Evolutionary conservation across 2,113 vertebrate species (phyloP).

Genomic region (Dasyprocta punctata): DNA sequence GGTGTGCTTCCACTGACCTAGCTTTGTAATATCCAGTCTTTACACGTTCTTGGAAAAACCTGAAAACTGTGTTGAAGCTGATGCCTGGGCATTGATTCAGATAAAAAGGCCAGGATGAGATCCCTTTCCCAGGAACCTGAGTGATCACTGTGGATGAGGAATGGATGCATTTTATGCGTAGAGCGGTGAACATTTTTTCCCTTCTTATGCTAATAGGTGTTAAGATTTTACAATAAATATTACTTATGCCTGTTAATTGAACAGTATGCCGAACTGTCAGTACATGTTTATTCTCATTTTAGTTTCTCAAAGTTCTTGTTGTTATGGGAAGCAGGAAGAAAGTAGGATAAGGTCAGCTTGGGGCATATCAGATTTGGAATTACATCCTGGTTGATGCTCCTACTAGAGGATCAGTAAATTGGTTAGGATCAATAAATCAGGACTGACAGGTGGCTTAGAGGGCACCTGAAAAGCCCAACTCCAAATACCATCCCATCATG

Average conservation of each 20-base stretch:
- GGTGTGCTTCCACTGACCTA: not conserved
- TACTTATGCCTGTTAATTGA: conserved; percentile 70
- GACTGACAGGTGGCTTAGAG: not conserved
- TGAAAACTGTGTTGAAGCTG: not conserved
- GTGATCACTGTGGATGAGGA: not conserved
- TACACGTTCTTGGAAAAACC: not conserved
- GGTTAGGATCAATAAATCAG: not conserved
- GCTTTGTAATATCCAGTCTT: not conserved
- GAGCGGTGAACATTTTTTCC: not conserved
- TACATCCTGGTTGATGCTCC: not conserved
- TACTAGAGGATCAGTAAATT: not conserved
- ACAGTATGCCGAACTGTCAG: conserved; percentile 63
- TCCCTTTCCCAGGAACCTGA: not conserved
- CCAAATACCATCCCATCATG: not conserved
- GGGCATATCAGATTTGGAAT: not conserved
- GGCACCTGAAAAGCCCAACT: not conserved
- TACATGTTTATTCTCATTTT: conserved; percentile 73
- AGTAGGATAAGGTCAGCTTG: not conserved
- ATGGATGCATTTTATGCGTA: not conserved
- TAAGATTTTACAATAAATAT: conserved; percentile 68
- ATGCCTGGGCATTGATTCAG: conserved; percentile 17
- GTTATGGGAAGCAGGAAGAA: not conserved
- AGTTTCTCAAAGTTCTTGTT: conserved; percentile 41
- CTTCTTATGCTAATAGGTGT: not conserved
- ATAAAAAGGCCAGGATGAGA: not conserved